Conservation (phyloP, 2,113 vertebrate species). For the Psittacula cyanocephala region DNA sequence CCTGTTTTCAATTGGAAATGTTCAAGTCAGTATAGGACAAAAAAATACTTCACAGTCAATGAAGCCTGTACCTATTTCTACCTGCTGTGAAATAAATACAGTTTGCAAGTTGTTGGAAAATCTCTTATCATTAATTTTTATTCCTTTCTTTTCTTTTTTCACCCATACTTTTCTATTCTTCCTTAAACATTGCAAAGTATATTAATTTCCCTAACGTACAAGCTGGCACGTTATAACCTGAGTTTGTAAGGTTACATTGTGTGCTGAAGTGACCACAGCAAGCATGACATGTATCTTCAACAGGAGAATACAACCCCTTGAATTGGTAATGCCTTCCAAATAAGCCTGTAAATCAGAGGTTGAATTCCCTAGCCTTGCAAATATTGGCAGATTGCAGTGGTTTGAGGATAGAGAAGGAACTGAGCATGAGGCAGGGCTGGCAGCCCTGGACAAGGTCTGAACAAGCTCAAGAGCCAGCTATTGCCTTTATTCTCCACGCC, state of each 20-base stretch:
- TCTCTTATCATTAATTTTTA: background rate
- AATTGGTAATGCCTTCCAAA: background rate
- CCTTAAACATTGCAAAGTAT: background rate
- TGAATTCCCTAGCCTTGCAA: background rate
- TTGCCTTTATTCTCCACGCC: background rate
- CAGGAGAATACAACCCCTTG: background rate
- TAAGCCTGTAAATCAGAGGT: background rate
- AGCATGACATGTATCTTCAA: background rate
- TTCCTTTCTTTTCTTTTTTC: background rate
- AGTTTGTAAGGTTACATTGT: background rate
- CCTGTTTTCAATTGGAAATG: slow-evolving; percentile 18
- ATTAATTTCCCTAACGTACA: background rate
- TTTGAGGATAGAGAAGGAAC: background rate
- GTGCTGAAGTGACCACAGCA: background rate
- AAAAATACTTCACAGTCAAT: background rate
- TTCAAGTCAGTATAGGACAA: background rate
- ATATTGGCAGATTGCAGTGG: background rate
- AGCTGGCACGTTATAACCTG: background rate
- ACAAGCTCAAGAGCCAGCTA: background rate
- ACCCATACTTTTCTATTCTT: background rate
- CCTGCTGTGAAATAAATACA: slow-evolving; percentile 24
- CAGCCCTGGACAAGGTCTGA: background rate
- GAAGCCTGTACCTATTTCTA: background rate
- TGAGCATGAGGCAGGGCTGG: background rate
- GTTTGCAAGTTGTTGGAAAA: background rate